Base-by-base conservation (phyloP, 2,888 invertebrate species). In the Nasonia oneida region DNA sequence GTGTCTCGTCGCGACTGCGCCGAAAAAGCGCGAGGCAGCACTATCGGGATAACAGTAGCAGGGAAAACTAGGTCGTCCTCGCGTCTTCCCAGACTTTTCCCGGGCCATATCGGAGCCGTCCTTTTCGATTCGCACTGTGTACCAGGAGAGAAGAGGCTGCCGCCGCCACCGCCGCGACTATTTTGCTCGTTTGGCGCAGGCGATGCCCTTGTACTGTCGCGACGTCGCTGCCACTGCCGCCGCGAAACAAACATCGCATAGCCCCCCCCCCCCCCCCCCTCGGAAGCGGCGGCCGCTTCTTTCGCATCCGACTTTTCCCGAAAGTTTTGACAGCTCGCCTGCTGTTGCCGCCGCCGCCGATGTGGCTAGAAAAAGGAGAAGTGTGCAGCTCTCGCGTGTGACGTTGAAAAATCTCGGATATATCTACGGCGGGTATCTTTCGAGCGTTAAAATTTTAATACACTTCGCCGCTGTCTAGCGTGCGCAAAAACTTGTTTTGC, bases 21-120 rank as follows among this genome's bases (percentile, higher is more conserved):
- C 70, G 84, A 81, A 73, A 18, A 61, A 61, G n/a, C n/a, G 23
- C 29, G 29, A 29, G 29, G 57, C 79, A 39, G 73, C 64, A 80
- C 73, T 15, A 71, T 23, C 39, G 76, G 61, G 33, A 57, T 29
- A 76, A 39, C 61, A 10, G 29, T 29, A 29, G 85, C 23, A n/a
- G 33, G 67, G 70, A 86, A 88, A 91, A 90, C 88, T 91, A 87
- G 90, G 90, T 90, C 91, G 75, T 81, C 90, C 90, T 90, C 91
- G 67, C 91, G 67, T 18, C 50, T 50, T 39, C 64, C 33, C 77
- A 53, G 39, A 78, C 76, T 42, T 74, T 84, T 87, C 85, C 83
- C 83, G 23, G n/a, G 33, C 23, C 29, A 64, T 29, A 61, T 15
- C 23, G 47, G 18, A 61, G 61, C 47, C 33, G 64, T 74, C 18